A percentile compares a stretch with the other conserved stretches of the same genome.
Evolutionary conservation across 2,797 vertebrate species (phyloP).

Genomic region (Platalea minor): DNA sequence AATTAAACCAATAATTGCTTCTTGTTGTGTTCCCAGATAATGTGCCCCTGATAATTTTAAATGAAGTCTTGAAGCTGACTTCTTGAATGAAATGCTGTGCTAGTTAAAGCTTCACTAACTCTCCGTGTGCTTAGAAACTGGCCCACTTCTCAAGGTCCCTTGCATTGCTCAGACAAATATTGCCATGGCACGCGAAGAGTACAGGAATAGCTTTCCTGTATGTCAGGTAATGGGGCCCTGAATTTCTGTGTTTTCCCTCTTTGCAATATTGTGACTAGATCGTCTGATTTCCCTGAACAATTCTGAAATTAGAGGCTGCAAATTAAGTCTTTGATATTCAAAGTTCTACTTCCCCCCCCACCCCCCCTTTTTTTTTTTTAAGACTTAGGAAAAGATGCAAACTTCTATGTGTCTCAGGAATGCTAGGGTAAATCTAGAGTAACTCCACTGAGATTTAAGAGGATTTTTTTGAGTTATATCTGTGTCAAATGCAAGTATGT

Average conservation of each 20-base stretch:
- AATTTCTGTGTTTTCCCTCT: neutral
- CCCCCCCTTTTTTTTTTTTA: neutral
- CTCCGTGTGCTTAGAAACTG: constrained; percentile 44
- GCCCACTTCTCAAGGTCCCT: constrained; percentile 68
- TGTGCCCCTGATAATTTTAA: constrained; percentile 81
- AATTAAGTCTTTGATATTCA: constrained; percentile 15
- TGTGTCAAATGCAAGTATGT: neutral
- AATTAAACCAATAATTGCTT: constrained; percentile 85
- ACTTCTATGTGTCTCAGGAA: neutral
- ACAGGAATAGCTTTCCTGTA: neutral
- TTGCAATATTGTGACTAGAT: neutral
- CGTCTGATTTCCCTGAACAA: neutral
- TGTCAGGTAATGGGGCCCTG: neutral
- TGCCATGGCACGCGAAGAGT: neutral
- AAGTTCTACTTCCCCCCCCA: neutral
- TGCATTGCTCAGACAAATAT: neutral
- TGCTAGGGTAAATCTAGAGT: neutral
- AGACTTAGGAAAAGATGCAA: neutral
- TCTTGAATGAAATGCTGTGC: constrained; percentile 70
- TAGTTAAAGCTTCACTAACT: constrained; percentile 59
- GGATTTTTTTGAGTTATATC: constrained; percentile 8
- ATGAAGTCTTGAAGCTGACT: constrained; percentile 72
- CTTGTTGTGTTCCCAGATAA: constrained; percentile 80
- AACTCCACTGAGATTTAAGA: neutral
- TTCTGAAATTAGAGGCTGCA: constrained; percentile 29